These are phyloP conservation scores for Drosophila multiciliata DNA, from an alignment of 2,888 invertebrate genomes.

Conservation along the genomic window DNA sequence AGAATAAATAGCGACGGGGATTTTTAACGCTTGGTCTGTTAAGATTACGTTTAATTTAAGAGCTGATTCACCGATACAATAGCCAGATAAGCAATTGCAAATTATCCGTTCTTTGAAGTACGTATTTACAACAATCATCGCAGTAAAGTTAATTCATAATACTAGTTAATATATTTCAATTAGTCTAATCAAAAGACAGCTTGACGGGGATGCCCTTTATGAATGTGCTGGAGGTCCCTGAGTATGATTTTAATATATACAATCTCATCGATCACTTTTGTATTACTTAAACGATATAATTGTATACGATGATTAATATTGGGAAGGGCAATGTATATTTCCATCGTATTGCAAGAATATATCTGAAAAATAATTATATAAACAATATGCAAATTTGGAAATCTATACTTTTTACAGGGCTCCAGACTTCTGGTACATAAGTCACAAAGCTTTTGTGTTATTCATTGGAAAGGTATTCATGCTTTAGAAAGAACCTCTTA, in stretches of 20 bases:
- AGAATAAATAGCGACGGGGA: conserved; percentile 1
- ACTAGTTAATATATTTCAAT: not conserved
- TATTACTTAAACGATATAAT: not conserved
- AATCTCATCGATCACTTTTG: not conserved
- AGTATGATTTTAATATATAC: not conserved
- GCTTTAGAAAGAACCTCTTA: no score
- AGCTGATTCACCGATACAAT: conserved; percentile 36
- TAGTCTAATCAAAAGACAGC: no score
- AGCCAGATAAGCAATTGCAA: conserved; percentile 5
- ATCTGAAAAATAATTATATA: not conserved
- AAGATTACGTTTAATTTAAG: not conserved
- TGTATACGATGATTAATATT: not conserved
- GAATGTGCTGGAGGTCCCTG: no score
- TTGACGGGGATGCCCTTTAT: not conserved
- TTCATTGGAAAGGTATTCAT: no score
- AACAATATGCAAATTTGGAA: not conserved
- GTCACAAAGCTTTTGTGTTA: no score
- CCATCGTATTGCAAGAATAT: not conserved
- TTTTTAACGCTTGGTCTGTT: conserved; percentile 6
- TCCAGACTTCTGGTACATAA: not conserved
- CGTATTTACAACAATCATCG: conserved; percentile 13
- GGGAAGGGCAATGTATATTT: not conserved
- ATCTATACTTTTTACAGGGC: not conserved
- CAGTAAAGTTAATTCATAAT: conserved; percentile 31
- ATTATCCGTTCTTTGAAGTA: not conserved